Percentiles rank a stretch among this genome's conserved stretches.
phyloP scores from a whole-genome alignment of 1,140 invertebrate genomes.

The Thaumatotibia leucotreta region DNA sequence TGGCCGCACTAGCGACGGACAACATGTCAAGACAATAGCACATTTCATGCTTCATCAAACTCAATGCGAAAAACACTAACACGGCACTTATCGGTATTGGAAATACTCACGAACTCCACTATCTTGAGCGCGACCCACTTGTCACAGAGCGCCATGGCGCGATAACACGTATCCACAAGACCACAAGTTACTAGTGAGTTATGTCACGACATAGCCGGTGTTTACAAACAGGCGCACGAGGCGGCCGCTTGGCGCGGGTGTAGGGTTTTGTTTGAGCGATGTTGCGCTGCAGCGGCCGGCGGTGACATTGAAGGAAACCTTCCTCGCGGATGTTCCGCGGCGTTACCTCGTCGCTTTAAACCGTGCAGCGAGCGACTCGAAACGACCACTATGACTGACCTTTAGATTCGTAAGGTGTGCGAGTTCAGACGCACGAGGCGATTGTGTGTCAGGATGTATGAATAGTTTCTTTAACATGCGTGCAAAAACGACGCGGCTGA shows the following conservation, averaged over 20 bases:
- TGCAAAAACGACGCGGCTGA: neutral
- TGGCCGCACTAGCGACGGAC: neutral
- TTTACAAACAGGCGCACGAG: slow-evolving; percentile 24
- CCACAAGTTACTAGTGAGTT: slow-evolving; percentile 21
- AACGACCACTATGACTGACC: neutral
- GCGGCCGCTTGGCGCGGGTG: slow-evolving; percentile 48
- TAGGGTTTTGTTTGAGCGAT: slow-evolving; percentile 52
- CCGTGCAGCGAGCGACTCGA: neutral
- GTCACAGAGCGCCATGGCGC: slow-evolving; percentile 68
- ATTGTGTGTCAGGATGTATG: too few relatives aligned
- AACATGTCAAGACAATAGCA: neutral
- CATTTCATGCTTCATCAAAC: neutral
- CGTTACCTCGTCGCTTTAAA: neutral
- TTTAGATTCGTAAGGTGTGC: neutral
- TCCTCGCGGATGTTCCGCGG: slow-evolving; percentile 8
- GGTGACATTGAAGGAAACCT: slow-evolving; percentile 43
- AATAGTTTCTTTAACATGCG: slow-evolving; percentile 1
- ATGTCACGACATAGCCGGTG: slow-evolving; percentile 15
- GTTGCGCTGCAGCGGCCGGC: too few relatives aligned
- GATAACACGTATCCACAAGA: slow-evolving; percentile 31
- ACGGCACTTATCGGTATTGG: slow-evolving; percentile 16
- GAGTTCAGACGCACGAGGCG: neutral
- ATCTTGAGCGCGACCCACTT: slow-evolving; percentile 76
- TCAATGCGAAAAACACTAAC: neutral
- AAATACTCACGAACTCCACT: slow-evolving; percentile 71